These are phyloP conservation scores for Tretioscincus oriximinensis DNA, from an alignment of 2,113 vertebrate genomes.

Conservation along the genomic window DNA sequence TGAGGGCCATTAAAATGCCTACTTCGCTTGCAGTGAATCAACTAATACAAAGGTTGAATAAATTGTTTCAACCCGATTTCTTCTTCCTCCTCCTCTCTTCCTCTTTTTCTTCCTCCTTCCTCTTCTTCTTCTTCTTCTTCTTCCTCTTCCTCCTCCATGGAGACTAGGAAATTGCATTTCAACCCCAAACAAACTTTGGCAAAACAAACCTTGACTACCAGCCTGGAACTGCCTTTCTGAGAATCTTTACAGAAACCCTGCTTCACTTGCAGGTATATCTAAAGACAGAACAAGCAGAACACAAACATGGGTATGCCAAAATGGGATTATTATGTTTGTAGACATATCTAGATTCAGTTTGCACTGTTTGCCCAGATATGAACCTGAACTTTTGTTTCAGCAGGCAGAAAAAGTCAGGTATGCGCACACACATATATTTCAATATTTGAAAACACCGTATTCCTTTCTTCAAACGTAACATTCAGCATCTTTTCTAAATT, in stretches of 20 bases:
- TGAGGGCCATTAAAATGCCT: too few relatives aligned
- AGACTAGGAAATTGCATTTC: not conserved
- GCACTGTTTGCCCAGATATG: not conserved
- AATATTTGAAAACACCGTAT: not conserved
- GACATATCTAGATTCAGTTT: slow-evolving; percentile 21
- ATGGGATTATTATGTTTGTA: not conserved
- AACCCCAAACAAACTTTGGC: slow-evolving; percentile 33
- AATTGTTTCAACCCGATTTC: not conserved
- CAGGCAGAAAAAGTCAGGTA: not conserved
- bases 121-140: not conserved
- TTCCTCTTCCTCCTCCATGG: too few relatives aligned
- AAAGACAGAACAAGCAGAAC: not conserved
- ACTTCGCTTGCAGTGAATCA: too few relatives aligned
- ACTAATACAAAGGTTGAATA: not conserved
- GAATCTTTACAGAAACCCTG: slow-evolving; percentile 31
- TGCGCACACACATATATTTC: too few relatives aligned
- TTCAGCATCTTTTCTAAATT: slow-evolving; percentile 5
- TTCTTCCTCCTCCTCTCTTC: too few relatives aligned
- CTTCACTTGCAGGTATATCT: not conserved
- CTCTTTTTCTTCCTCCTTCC: too few relatives aligned
- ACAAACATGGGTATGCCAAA: not conserved
- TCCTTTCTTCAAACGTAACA: not conserved
- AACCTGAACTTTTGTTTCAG: slow-evolving; percentile 10
- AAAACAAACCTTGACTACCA: slow-evolving; percentile 34
- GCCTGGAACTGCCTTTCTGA: slow-evolving; percentile 25